Evolutionary conservation across 2,797 vertebrate species (phyloP), one percentile per base, ranked within the genome.

Genomic region (Onychomys leucogaster): DNA sequence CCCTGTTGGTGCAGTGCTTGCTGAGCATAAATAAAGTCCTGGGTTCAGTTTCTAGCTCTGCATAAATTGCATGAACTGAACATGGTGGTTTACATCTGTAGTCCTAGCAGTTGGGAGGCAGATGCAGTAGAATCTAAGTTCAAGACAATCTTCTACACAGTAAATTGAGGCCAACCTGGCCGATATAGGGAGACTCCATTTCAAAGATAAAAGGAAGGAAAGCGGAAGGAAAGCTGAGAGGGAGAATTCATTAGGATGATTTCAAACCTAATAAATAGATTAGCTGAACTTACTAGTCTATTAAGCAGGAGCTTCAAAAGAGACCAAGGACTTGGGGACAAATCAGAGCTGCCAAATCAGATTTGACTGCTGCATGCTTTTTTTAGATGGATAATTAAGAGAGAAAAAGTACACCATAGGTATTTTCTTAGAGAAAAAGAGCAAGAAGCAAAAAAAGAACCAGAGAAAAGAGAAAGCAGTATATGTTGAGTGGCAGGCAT

Each of bases 341-440:
- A 94, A 93, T 85, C 43, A 73, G 55, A 86, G 69, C 14, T 91
- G 29, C 57, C 2, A 1, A n/a, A 76, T 87, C 80, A 83, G n/a
- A 84, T 85, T 80, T 75, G 63, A 83, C 59, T 23, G 1, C 75
- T n/a, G 34, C 2, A 14, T 67, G 46, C 37, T 46, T 86, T 77
- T 76, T 92, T 61, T 37, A n/a, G 27, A 75, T 67, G 41, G 89
- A 85, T 89, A 80, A n/a, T 49, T 75, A 77, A 90, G 82, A 89
- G 23, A 73, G 46, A 73, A 81, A 95, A 94, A 16, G 37, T 87
- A 17, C 32, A 55, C 32, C 12, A 34, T 90, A 61, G 49, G 19
- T 52, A n/a, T 85, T 96, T 94, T 76, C 46, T 92, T 94, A 17
- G 55, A 63, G 34, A 93, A 67, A 81, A 94, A 59, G 49, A 93